Evolutionary conservation across 2,888 invertebrate species (phyloP).

Genomic region (Microctonus hyperodae): DNA sequence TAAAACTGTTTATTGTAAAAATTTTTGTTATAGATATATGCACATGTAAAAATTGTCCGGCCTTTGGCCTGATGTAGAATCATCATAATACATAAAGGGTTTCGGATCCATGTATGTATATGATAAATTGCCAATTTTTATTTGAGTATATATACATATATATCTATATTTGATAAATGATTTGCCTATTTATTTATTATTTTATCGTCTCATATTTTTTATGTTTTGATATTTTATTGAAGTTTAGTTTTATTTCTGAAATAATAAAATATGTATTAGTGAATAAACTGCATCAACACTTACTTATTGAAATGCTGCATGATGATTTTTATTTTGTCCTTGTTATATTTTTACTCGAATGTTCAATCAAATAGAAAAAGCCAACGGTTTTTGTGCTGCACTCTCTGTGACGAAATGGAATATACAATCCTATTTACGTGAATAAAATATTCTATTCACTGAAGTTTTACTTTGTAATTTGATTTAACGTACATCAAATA

Average conservation of each 20-base stretch:
- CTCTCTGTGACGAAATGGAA: neutral
- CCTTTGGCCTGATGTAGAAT: no score
- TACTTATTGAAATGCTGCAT: neutral
- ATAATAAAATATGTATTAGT: neutral
- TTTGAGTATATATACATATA: no score
- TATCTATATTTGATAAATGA: no score
- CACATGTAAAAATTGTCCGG: no score
- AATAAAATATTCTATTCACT: neutral
- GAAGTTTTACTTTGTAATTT: slow-evolving; percentile 1
- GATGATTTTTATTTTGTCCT: neutral
- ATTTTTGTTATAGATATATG: no score
- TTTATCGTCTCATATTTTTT: neutral
- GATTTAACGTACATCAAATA: slow-evolving; percentile 1
- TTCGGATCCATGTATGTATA: no score
- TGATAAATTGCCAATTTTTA: no score
- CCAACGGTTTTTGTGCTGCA: neutral
- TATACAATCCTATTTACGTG: neutral
- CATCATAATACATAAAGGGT: no score
- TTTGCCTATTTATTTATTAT: neutral
- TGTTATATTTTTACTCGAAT: neutral
- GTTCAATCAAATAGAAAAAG: neutral
- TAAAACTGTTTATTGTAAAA: no score
- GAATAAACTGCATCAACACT: neutral
- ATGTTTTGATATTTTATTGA: neutral
- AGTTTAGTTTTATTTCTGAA: neutral